Conservation (phyloP, 2,797 vertebrate species). For the Selene dorsalis region DNA sequence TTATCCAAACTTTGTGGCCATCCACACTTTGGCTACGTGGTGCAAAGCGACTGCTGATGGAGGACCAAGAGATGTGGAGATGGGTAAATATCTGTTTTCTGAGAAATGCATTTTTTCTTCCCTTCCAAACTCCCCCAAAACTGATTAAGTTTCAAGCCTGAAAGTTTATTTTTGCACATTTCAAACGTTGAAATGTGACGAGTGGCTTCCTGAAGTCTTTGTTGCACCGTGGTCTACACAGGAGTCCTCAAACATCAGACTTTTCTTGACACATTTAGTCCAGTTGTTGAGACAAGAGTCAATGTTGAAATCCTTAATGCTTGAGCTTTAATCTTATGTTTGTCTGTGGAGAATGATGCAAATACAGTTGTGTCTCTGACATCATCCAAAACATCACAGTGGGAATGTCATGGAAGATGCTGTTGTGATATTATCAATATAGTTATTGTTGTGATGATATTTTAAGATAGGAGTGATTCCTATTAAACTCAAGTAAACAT, state of each 20-base stretch:
- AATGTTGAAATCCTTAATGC: background rate
- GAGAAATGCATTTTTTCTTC: background rate
- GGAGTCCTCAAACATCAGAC: background rate
- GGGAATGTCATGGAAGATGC: no score
- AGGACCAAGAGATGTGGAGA: constrained; percentile 91
- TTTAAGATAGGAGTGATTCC: no score
- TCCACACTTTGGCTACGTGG: constrained; percentile 97
- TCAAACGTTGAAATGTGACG: background rate
- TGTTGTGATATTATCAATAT: no score
- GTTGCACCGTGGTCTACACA: no score
- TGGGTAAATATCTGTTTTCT: constrained; percentile 85
- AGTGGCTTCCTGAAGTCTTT: background rate
- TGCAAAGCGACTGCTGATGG: constrained; percentile 90
- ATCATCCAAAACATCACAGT: background rate
- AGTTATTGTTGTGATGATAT: no score
- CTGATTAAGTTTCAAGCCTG: background rate
- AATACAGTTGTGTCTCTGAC: no score
- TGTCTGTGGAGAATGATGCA: background rate
- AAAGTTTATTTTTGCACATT: background rate
- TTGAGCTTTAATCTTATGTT: background rate
- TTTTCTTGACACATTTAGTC: background rate
- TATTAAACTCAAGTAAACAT: no score
- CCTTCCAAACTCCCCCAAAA: background rate
- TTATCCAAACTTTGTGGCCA: constrained; percentile 95
- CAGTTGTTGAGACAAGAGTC: background rate